phyloP scores from a whole-genome alignment of 2,888 invertebrate species.

The Quadroppia sp. region DNA sequence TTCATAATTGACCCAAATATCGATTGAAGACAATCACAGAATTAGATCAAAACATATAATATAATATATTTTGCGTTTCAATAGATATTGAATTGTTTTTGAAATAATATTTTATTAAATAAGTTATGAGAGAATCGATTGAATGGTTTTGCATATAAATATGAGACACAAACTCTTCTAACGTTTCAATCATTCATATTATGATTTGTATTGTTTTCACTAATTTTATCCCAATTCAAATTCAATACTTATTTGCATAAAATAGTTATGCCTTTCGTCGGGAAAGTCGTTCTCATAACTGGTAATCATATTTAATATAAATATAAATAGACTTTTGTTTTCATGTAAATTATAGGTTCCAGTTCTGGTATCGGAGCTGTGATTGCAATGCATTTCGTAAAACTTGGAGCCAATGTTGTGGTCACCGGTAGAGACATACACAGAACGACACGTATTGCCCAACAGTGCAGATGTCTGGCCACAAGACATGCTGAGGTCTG shows the following conservation, averaged over 20 bases:
- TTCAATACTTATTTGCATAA: too few species aligned
- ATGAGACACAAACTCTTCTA: neutral
- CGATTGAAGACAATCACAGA: neutral
- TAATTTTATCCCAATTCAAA: too few species aligned
- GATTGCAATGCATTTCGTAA: neutral
- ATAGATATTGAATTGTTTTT: neutral
- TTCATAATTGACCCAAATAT: neutral
- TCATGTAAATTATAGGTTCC: neutral
- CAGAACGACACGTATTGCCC: neutral
- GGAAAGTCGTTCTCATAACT: slow-evolving; percentile 17
- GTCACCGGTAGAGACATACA: neutral
- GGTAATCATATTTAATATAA: neutral
- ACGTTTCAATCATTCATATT: neutral
- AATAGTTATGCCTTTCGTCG: neutral
- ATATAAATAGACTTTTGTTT: neutral
- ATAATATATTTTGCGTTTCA: slow-evolving; percentile 6
- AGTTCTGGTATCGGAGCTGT: slow-evolving; percentile 18
- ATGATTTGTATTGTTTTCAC: too few species aligned
- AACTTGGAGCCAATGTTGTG: slow-evolving; percentile 1
- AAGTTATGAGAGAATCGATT: too few species aligned
- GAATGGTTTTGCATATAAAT: slow-evolving; percentile 13
- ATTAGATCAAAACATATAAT: neutral
- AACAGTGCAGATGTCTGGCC: slow-evolving; percentile 13
- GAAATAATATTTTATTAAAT: too few species aligned
- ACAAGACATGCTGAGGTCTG: slow-evolving; percentile 2